Evolutionary conservation across 92 coral and sea anemone genomes (phyloP), one percentile per base, ranked within the genome.

Genomic region (Siderastrea radians): DNA sequence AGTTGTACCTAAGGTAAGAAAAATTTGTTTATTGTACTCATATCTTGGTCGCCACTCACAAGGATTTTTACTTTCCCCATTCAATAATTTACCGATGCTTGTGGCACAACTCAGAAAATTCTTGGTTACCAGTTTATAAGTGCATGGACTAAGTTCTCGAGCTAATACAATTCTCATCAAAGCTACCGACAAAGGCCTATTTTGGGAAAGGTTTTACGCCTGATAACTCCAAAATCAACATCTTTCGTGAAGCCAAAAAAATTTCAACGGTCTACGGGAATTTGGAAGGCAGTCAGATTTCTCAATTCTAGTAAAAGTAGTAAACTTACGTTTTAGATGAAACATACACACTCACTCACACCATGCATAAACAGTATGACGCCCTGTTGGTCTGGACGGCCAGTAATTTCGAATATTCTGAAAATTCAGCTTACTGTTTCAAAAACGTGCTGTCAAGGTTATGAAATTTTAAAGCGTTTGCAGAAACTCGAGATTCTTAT

Each of bases 381-480:
- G 7, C 74, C 74, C 47, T 6, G 12, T 26, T 26, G 38, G 38
- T 26, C 38, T 70, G 74, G 47, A 48, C 11, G n/a, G 53, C 47
- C n/a, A 70, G 74, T 13, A 70, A 70, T 70, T 70, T 70, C 10
- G 61, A 53, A 80, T 80, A 80, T 80, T 65, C 51, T 80, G 53
- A 64, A 80, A 80, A 80, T 80, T 80, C 17, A 16, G 74, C 73
- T 52, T 50, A 80, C n/a, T 65, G n/a, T n/a, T 80, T 66, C 84
- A 67, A 80, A 51, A 43, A 7, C 84, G 38, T 26, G 38, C 4
- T 15, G 45, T 38, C 13, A 59, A 7, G 10, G 5, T 26, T 13
- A 2, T 58, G 8, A 3, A 77, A 60, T 7, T 61, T 78, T 15
- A n/a, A 47, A 47, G 7, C 12, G 19, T 44, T 75, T 43, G 38